phyloP scores from a whole-genome alignment of 2,888 invertebrate species.

The Leptarthrus brevirostris region DNA sequence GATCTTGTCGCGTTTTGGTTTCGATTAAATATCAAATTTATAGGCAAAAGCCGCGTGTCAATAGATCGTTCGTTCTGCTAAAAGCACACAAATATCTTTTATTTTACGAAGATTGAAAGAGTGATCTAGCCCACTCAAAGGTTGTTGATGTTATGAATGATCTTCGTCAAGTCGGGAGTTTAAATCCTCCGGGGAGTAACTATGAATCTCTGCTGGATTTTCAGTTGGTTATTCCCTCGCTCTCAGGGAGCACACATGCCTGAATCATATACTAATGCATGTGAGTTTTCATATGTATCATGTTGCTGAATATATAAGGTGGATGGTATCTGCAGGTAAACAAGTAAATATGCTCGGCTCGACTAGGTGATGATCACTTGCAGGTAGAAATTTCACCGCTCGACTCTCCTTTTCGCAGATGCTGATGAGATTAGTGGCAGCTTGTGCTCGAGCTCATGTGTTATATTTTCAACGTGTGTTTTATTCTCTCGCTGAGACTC shows the following conservation, averaged over 20 bases:
- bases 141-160: conserved; percentile 67
- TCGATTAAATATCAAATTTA: background rate
- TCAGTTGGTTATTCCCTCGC: conserved; percentile 23
- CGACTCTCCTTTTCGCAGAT: background rate
- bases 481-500: background rate
- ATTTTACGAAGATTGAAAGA: conserved; percentile 31
- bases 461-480: too few species aligned
- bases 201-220: conserved; percentile 10
- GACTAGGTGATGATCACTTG: conserved; percentile 8
- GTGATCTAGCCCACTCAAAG: conserved; percentile 64
- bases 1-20: background rate
- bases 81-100: conserved; percentile 29
- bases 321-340: conserved; percentile 17
- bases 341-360: conserved; percentile 3
- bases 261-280: background rate
- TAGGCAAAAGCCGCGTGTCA: conserved; percentile 29
- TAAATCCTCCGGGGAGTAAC: conserved; percentile 59
- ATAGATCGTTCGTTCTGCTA: conserved; percentile 23
- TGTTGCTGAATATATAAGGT: conserved; percentile 2
- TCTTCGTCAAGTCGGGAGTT: conserved; percentile 65
- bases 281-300: background rate
- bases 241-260: conserved; percentile 15
- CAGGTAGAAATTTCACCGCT: conserved; percentile 15
- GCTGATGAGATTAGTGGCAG: background rate
- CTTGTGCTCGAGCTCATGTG: too few species aligned